Percentiles rank a stretch among this genome's conserved stretches.
Evolutionary conservation across 2,797 vertebrate genomes (phyloP).

Genomic region (Pteropus rufus): DNA sequence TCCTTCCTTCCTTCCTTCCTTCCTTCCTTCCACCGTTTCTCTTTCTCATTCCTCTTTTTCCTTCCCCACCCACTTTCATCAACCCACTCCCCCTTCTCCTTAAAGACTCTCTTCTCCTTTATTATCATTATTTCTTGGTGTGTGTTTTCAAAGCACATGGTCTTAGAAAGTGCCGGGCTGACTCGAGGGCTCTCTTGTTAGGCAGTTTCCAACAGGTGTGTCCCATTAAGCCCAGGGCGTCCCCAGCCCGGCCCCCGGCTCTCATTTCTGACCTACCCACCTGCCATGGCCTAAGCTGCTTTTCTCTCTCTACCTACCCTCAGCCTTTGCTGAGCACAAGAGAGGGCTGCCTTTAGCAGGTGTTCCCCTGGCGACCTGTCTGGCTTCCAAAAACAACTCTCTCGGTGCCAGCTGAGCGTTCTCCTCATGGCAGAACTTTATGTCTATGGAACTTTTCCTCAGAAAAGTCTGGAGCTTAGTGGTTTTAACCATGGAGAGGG

Average conservation of each 20-base stretch:
- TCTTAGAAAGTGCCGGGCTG: neutral
- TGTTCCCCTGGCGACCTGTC: neutral
- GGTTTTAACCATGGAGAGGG: neutral
- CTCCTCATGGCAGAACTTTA: rapidly evolving
- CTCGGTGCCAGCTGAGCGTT: neutral
- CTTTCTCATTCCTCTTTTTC: neutral
- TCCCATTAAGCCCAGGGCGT: neutral
- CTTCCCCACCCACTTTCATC: neutral
- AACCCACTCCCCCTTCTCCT: neutral
- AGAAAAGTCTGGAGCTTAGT: neutral
- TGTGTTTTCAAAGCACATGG: neutral
- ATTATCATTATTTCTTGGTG: too few relatives aligned
- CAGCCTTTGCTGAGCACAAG: neutral
- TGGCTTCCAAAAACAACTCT: neutral
- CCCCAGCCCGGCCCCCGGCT: neutral
- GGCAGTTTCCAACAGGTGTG: conserved; percentile 8
- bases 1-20: too few relatives aligned
- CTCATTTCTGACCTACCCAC: neutral
- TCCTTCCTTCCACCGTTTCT: neutral
- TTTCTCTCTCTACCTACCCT: neutral
- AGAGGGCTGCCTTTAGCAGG: neutral
- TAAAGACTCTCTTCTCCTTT: neutral
- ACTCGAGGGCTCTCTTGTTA: rapidly evolving
- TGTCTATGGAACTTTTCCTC: neutral
- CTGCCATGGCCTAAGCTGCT: rapidly evolving